Percentiles rank a stretch among this genome's conserved stretches.
These are phyloP conservation scores for Pica pica DNA, from an alignment of 2,113 vertebrate genomes.

Conservation along the genomic window DNA sequence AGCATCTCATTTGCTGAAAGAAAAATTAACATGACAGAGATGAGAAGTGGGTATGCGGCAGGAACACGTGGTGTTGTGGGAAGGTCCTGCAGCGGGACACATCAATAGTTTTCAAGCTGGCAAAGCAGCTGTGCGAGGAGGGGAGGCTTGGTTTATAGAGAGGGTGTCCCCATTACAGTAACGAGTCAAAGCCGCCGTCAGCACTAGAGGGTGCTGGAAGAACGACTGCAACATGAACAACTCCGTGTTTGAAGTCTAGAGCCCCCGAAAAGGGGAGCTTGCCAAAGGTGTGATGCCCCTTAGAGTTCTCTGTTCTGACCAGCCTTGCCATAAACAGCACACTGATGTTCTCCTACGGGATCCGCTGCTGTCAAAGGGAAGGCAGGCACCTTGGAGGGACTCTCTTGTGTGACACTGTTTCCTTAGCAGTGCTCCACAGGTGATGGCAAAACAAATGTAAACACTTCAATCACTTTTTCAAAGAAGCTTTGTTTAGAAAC, in stretches of 20 bases:
- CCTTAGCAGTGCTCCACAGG: background rate
- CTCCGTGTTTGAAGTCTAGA: rapidly evolving
- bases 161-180: rapidly evolving
- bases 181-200: background rate
- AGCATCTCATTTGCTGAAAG: background rate
- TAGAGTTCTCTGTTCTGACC: background rate
- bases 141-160: rapidly evolving
- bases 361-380: background rate
- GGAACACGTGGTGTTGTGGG: background rate
- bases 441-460: background rate
- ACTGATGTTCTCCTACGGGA: rapidly evolving
- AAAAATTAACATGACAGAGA: background rate
- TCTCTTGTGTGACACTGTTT: rapidly evolving
- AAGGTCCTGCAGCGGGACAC: background rate
- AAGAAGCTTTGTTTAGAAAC: background rate
- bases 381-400: rapidly evolving
- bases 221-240: rapidly evolving
- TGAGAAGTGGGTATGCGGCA: rapidly evolving
- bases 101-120: background rate
- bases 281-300: background rate
- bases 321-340: rapidly evolving
- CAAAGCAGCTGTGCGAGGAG: background rate
- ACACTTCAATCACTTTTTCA: background rate
- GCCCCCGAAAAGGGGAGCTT: rapidly evolving
- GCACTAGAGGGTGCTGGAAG: constrained; percentile 10